Conservation (phyloP, 2,797 vertebrate genomes). For the Masticophis lateralis region DNA sequence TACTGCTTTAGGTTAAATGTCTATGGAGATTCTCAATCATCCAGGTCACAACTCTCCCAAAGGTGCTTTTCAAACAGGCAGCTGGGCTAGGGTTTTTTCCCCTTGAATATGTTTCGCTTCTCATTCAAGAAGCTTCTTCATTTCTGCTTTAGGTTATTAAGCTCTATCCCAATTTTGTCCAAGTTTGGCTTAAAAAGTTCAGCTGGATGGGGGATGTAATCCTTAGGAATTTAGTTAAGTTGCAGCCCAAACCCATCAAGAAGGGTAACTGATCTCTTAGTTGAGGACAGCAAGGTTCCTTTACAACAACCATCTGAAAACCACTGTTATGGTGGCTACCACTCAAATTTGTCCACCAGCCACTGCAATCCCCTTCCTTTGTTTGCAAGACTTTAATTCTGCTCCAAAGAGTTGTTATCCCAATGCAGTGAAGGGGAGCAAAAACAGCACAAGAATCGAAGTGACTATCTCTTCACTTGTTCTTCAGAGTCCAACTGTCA, state of each 20-base stretch:
- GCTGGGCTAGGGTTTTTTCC: not conserved
- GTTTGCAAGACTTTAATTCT: not conserved
- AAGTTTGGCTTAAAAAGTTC: not conserved
- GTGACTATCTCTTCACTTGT: not conserved
- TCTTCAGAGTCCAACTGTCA: not conserved
- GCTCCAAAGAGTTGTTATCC: not conserved
- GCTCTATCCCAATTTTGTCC: not conserved
- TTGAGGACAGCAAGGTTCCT: no score
- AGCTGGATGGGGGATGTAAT: not conserved
- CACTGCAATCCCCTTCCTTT: not conserved
- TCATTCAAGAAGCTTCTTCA: not conserved
- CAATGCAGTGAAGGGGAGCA: not conserved
- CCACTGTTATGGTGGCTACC: not conserved
- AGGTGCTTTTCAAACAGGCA: not conserved
- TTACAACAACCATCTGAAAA: not conserved
- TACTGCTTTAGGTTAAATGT: not conserved
- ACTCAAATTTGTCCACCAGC: not conserved
- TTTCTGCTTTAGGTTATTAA: not conserved
- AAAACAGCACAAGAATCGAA: not conserved
- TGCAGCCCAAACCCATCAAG: not conserved
- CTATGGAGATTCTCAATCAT: not conserved
- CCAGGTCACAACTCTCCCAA: not conserved
- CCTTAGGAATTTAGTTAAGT: not conserved
- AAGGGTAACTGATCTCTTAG: not conserved
- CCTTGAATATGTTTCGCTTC: not conserved